Base-by-base conservation (phyloP, 2,113 vertebrate species). In the Triplophysa siluroides region DNA sequence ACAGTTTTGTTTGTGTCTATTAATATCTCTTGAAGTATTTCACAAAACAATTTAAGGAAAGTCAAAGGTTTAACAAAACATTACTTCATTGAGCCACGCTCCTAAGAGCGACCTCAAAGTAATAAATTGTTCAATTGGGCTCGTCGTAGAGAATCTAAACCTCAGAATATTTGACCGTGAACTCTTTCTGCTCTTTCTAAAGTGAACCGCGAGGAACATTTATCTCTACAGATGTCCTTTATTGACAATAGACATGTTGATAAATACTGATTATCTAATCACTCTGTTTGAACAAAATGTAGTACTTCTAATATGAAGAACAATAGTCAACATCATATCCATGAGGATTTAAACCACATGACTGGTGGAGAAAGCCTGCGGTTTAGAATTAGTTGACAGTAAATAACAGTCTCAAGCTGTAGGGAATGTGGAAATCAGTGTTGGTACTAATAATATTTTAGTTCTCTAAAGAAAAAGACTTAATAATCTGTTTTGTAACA, bases 371-470 rank as follows among this genome's bases (percentile, higher is more conserved):
- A 33, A 33, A 33, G 0, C 33, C 33, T 33, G 33, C 33, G 33
- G 50, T 38, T 72, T 72, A 13, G n/a, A 41, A 21, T 56, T 0
- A 9, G 14, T 69, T 8, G 33, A 47, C 50, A 23, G 52, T 38
- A 52, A 58, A 72, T 72, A 72, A 38, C 24, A 56, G 6, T 54
- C 69, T 72, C 69, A 72, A 72, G 26, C 52, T 72, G 69, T 38
- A 13, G 16, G n/a, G 69, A 56, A 24, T 56, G 24, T 72, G 50
- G 50, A 72, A 9, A 29, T 50, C 18, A 69, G 6, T 50, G 43
- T 69, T 69, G n/a, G 66, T n/a, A 29, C 16, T 4, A 70, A 5
- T 29, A 26, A 24, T 23, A 21, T 21, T 58, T 26, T n/a, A 38
- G 50, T 16, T 72, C 26, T 58, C 9, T 54, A 6, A 52, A 52